Evolutionary conservation across 2,888 invertebrate species (phyloP).

Genomic region (Dione juno): DNA sequence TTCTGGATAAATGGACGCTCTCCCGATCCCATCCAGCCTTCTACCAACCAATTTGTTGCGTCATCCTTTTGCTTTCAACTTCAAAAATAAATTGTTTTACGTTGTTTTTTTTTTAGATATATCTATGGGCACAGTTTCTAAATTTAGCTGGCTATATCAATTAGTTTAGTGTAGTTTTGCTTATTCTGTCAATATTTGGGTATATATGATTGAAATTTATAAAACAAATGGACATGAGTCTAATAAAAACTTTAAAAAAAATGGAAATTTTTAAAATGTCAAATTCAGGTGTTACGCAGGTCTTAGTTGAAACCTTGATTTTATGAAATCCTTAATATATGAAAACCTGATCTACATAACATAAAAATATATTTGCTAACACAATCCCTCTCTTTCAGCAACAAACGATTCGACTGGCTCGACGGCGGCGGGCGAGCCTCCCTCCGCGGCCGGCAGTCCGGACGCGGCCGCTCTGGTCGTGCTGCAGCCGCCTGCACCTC

Average conservation of each 20-base stretch:
- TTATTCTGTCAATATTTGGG: not conserved
- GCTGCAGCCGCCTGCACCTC: slow-evolving; percentile 76
- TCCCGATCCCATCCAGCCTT: slow-evolving; percentile 7
- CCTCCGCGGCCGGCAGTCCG: slow-evolving; percentile 77
- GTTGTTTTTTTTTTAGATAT: slow-evolving; percentile 7
- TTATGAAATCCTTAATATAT: too few species aligned
- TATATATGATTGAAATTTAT: not conserved
- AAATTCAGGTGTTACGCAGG: too few species aligned
- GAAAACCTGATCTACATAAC: not conserved
- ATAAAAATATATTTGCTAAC: slow-evolving; percentile 25
- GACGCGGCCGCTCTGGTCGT: slow-evolving; percentile 78
- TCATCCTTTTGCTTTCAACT: slow-evolving; percentile 28
- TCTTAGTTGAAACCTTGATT: too few species aligned
- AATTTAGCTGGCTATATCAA: slow-evolving; percentile 4
- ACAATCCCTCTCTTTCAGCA: slow-evolving; percentile 51
- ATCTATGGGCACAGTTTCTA: not conserved
- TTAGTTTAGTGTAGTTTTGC: not conserved
- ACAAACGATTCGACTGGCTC: slow-evolving; percentile 79
- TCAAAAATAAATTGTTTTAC: slow-evolving; percentile 31
- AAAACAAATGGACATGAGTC: not conserved
- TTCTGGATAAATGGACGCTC: slow-evolving; percentile 26
- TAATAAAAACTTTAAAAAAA: too few species aligned
- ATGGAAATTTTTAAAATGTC: too few species aligned
- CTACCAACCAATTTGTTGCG: slow-evolving; percentile 27
- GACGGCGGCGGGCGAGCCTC: slow-evolving; percentile 74